Percentiles rank a stretch among this genome's conserved stretches.
These are phyloP conservation scores for Lasioglossum marginatum DNA, from an alignment of 2,888 invertebrate species.

Conservation along the genomic window DNA sequence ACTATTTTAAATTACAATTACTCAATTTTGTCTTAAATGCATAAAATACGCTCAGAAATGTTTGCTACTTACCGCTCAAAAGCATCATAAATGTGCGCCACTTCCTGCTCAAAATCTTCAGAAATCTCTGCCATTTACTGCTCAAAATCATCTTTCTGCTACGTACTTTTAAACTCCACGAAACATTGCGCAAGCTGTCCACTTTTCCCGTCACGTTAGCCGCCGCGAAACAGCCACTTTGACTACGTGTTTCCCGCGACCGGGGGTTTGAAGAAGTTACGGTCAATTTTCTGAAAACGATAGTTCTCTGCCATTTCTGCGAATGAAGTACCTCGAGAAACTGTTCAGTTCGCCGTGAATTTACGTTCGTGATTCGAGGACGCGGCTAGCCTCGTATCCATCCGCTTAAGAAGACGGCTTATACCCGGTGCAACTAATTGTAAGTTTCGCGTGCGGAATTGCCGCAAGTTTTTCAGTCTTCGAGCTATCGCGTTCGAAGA, in stretches of 20 bases:
- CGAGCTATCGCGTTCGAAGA: background rate
- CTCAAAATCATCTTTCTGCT: too few relatives aligned
- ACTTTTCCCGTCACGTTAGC: background rate
- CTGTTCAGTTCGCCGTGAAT: background rate
- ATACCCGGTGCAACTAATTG: background rate
- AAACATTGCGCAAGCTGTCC: too few relatives aligned
- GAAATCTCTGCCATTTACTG: too few relatives aligned
- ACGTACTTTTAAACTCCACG: too few relatives aligned
- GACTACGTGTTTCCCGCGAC: background rate
- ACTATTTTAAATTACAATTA: too few relatives aligned
- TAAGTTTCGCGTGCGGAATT: slow-evolving; percentile 33
- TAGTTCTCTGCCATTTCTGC: background rate
- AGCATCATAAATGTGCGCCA: too few relatives aligned
- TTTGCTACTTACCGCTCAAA: too few relatives aligned
- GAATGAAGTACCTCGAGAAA: slow-evolving; percentile 23
- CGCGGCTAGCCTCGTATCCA: background rate
- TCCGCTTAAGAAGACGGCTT: background rate
- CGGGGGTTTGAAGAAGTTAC: background rate
- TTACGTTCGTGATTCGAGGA: slow-evolving; percentile 13
- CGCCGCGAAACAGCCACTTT: background rate
- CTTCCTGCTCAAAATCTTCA: too few relatives aligned
- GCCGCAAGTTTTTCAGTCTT: background rate
- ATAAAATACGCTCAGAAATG: too few relatives aligned
- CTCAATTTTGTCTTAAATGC: too few relatives aligned
- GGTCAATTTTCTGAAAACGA: background rate